Evolutionary conservation across 2,888 invertebrate genomes (phyloP), one percentile per base, ranked within the genome.

Genomic region (Mesorhabditis spiculigera): DNA sequence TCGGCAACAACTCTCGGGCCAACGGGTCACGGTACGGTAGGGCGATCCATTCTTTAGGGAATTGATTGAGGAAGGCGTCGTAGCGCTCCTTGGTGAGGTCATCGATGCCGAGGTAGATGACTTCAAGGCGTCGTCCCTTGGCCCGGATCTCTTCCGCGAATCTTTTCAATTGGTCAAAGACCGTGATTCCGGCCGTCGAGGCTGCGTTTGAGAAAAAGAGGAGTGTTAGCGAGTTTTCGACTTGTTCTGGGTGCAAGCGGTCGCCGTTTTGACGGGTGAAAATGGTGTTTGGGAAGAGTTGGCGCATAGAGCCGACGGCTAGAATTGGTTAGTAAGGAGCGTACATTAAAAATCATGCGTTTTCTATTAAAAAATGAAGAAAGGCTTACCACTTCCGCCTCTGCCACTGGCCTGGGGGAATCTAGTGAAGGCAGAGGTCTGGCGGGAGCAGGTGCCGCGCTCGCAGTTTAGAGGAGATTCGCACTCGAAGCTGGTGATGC

Each of bases 381-480:
- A 28, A 28, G 28, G 28, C 28, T 28, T 28, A 28, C 28, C 28
- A 28, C 28, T 28, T 28, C 28, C 28, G 28, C 28, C 28, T 28
- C 28, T 28, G 28, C 28, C 28, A 28, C 28, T 28, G 28, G 28
- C 28, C 28, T 28, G 28, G 28, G 28, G 28, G 28, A 28, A 28
- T 1, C 28, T 28, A 28, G 28, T 28, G 28, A 28, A 28, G 28
- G 28, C 28, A 28, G 28, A 28, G 28, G 28, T 28, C 28, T 28
- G 28, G 28, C 28, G 28, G 28, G 28, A 28, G 58, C 58, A 50
- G n/a, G n/a, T n/a, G 58, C 58, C 58, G 8, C 58, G 58, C 10
- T 50, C 58, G n/a, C 58, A 50, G 58, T 50, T 50, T n/a, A 50
- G n/a, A 10, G 58, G 58, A 10, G 58, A 50, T n/a, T 50, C 58